These are phyloP conservation scores for Paraplagusia blochii DNA, from an alignment of 2,113 vertebrate genomes.

Conservation along the genomic window DNA sequence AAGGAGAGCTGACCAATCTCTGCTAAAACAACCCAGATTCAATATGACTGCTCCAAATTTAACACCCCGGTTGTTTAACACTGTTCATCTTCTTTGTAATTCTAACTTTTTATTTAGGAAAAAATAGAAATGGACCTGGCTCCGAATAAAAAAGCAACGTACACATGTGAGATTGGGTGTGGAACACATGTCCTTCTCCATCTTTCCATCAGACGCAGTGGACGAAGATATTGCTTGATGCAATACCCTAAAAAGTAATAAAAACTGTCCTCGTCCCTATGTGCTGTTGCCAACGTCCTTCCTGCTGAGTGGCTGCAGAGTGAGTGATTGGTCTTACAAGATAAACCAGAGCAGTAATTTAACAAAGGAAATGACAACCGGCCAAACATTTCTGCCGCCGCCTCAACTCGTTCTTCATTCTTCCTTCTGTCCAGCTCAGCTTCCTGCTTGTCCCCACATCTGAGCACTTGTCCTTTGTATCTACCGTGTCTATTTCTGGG, in stretches of 20 bases:
- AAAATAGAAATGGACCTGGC: too few species aligned
- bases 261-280: conserved; percentile 12
- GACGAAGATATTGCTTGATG: conserved; percentile 19
- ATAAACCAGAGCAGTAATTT: conserved; percentile 57
- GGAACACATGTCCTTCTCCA: not conserved
- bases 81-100: too few species aligned
- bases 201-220: conserved; percentile 3
- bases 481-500: too few species aligned
- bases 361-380: conserved; percentile 52
- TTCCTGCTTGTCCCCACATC: not conserved
- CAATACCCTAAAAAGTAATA: conserved; percentile 31
- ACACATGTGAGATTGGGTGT: too few species aligned
- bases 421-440: conserved; percentile 23
- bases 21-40: too few species aligned
- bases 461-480: too few species aligned
- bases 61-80: too few species aligned
- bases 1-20: too few species aligned
- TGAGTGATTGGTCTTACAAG: conserved; percentile 48
- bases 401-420: conserved; percentile 30
- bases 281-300: conserved; percentile 15
- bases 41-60: too few species aligned
- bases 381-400: conserved; percentile 36
- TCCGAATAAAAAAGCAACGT: too few species aligned
- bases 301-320: conserved; percentile 22
- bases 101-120: too few species aligned